These are phyloP conservation scores for Nephrocerus scutellatus DNA, from an alignment of 2,888 invertebrate genomes.

Conservation along the genomic window DNA sequence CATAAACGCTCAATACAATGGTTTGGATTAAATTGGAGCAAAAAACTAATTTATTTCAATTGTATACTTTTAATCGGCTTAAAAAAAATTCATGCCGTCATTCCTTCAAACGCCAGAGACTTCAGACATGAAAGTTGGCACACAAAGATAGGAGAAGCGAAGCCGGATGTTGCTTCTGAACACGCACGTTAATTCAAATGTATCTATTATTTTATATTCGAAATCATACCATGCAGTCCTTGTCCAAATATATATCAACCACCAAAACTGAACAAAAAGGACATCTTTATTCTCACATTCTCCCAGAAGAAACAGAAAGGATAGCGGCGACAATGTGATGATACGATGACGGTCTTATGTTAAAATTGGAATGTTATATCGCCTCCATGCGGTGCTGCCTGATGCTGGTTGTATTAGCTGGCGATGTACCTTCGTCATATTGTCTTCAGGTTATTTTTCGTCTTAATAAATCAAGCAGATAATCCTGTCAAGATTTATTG, in stretches of 20 bases:
- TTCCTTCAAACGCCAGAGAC: too few relatives aligned
- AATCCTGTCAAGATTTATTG: slow-evolving; percentile 25
- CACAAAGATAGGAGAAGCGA: too few relatives aligned
- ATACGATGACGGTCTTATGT: too few relatives aligned
- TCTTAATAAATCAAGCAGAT: slow-evolving; percentile 24
- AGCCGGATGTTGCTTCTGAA: too few relatives aligned
- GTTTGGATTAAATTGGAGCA: slow-evolving; percentile 21
- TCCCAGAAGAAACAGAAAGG: slow-evolving; percentile 8
- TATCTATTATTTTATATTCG: too few relatives aligned
- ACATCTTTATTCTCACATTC: not conserved
- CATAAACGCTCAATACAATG: too few relatives aligned
- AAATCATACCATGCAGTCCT: too few relatives aligned
- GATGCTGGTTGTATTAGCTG: not conserved
- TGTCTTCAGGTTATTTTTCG: slow-evolving; percentile 22
- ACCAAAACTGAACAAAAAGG: not conserved
- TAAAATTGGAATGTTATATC: not conserved
- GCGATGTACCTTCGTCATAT: slow-evolving; percentile 18
- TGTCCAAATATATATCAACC: slow-evolving; percentile 6
- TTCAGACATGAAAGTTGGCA: too few relatives aligned
- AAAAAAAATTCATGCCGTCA: too few relatives aligned
- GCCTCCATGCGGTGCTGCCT: not conserved
- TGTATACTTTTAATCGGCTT: slow-evolving; percentile 22
- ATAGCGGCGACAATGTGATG: too few relatives aligned
- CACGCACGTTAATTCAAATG: too few relatives aligned
- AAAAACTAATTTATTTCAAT: slow-evolving; percentile 24